Evolutionary conservation across 2,113 vertebrate species (phyloP).

Genomic region (Apeltes quadracus): DNA sequence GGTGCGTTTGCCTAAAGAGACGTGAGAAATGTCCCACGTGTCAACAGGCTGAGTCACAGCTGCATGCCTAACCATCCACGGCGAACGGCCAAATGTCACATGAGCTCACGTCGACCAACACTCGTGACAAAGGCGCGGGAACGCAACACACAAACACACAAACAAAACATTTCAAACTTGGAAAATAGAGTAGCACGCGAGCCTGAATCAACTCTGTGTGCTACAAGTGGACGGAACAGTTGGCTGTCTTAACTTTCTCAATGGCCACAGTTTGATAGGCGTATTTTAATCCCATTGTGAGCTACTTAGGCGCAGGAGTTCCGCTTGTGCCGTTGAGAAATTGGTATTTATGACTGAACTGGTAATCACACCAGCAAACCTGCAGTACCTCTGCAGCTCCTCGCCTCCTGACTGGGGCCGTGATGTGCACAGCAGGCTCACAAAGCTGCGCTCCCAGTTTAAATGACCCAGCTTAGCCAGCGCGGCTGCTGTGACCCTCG

Average conservation of each 20-base stretch:
- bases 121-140: conserved; percentile 36
- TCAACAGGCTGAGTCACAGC: conserved; percentile 69
- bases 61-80: conserved; percentile 55
- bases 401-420: conserved; percentile 74
- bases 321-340: conserved; percentile 82
- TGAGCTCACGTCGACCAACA: conserved; percentile 60
- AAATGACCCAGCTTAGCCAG: conserved; percentile 90
- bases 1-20: conserved; percentile 59
- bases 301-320: conserved; percentile 61
- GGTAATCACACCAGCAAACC: conserved; percentile 85
- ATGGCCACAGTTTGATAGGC: conserved; percentile 66
- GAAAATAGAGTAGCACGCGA: neutral
- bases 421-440: conserved; percentile 89
- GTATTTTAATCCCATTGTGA: conserved; percentile 68
- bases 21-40: conserved; percentile 70
- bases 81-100: conserved; percentile 70
- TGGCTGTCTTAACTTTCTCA: conserved; percentile 57
- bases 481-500: conserved; percentile 87
- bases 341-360: conserved; percentile 83
- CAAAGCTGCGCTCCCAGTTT: conserved; percentile 84
- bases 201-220: too few relatives aligned
- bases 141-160: too few relatives aligned
- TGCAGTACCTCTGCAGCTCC: conserved; percentile 79
- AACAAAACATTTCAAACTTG: conserved; percentile 1
- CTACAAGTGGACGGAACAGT: conserved; percentile 31